Base-by-base conservation (phyloP, 2,888 invertebrate species). In the Cephus rjabovi region DNA sequence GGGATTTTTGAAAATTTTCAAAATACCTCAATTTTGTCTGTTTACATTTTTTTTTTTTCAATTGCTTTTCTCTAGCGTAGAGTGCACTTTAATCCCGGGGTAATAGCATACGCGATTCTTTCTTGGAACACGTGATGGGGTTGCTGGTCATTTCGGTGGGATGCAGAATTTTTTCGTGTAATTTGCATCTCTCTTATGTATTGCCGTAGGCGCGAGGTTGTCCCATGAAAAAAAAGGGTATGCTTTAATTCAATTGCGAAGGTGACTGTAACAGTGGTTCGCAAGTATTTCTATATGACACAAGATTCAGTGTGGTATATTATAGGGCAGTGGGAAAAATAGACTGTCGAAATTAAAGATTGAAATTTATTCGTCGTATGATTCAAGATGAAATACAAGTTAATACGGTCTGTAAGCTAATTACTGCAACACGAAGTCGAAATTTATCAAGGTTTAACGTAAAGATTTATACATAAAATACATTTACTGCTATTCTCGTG, bases 191-290 rank as follows among this genome's bases (percentile, higher is more conserved):
- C 34, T 31, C n/a, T n/a, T 34, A 56, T 40, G 74, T 35, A 35
- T 12, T n/a, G 71, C 71, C 71, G 71, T 34, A 30, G 74, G 74
- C 78, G 71, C 23, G 30, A 68, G 76, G 76, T 70, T 33, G 71
- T 75, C 73, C 73, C 78, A 76, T 78, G 73, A 76, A 76, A 73
- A 75, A 78, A 75, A 78, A 78, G 75, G 75, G 37, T 75, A 37
- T 75, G 40, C 73, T 78, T 78, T 76, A 76, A 78, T 78, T 78
- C 78, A 78, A 78, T 78, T 75, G 78, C 35, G 70, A 68, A 33
- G 35, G 76, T 73, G 71, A 76, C 75, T 78, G 76, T 76, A 56
- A 56, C 56, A 56, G 56, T 56, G 56, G 56, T 56, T 56, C 56
- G 56, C 56, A 56, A 56, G 9, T 15, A 23, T 56, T 9, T 2